Base-by-base conservation (phyloP, 2,888 invertebrate species). In the Bombylius discolor region DNA sequence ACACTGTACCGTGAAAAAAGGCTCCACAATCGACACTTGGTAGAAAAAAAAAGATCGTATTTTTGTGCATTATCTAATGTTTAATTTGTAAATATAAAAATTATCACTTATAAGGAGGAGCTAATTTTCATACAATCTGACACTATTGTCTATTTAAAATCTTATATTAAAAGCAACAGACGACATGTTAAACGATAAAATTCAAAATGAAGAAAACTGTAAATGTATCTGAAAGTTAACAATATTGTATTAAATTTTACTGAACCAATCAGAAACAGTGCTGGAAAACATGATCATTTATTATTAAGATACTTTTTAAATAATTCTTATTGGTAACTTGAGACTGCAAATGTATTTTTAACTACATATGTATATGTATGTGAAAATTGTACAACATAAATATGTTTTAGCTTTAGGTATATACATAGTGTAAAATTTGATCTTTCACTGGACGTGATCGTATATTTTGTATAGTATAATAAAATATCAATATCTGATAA, bases 1-100 rank as follows among this genome's bases (percentile, higher is more conserved):
- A 59, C 59, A 56, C 59, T 57, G 53, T 57, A 51, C 53, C 53
- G 59, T 57, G 54, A 59, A 59, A 57, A 59, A 56, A 44, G 14
- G 46, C 51, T 44, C 46, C 23, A 55, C 11, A 11, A 42, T 42
- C 39, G 11, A 42, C 39, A 42, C 9, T 42, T 36, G n/a, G n/a
- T 36, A 7, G 2, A 1, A 42, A 42, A 11, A 5, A 42, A 42
- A 42, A 42, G 3, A 11, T 23, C 23, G 23, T 23, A 23, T 23
- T 23, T 23, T 23, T 23, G 23, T 23, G 23, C 3, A 23, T 23
- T 23, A 23, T 23, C 1, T 23, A 23, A 23, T 23, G 23, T 23
- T 1, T 23, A 23, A 3, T 1, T 23, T 23, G 23, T 23, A 23
- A 23, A 23, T 23, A 23, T 23, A 23, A 1, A 23, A 23, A 23